A percentile compares a stretch with the other conserved stretches of the same genome.
These are phyloP conservation scores for Chrysomela aeneicollis DNA, from an alignment of 2,888 invertebrate genomes.

Conservation along the genomic window DNA sequence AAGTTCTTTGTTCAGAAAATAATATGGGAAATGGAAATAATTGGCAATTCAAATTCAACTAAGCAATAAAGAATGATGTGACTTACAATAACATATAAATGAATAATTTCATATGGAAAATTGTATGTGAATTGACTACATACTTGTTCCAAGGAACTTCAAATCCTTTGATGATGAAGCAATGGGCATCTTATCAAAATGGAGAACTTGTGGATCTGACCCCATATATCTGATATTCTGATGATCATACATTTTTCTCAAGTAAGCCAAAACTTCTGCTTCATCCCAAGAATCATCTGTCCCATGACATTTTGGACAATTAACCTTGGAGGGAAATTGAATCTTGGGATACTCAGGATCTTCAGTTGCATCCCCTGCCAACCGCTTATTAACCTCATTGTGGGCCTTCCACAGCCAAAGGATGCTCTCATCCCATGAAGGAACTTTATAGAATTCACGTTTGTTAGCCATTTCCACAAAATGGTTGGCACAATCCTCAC, in stretches of 20 bases:
- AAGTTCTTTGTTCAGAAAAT: too few species aligned
- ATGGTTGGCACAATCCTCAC: constrained; percentile 88
- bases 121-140: constrained; percentile 55
- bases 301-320: constrained; percentile 75
- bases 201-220: constrained; percentile 56
- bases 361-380: constrained; percentile 86
- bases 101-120: too few species aligned
- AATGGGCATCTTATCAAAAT: constrained; percentile 40
- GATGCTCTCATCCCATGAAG: constrained; percentile 76
- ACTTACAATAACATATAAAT: too few species aligned
- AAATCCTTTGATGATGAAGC: constrained; percentile 43
- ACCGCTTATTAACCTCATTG: constrained; percentile 88
- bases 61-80: too few species aligned
- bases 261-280: constrained; percentile 69
- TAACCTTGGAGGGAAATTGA: constrained; percentile 78
- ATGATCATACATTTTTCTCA: constrained; percentile 66
- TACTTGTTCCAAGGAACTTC: constrained; percentile 55
- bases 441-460: constrained; percentile 74
- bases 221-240: constrained; percentile 63
- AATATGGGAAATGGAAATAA: too few species aligned
- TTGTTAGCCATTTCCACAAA: constrained; percentile 85
- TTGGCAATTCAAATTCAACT: too few species aligned
- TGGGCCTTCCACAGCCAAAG: constrained; percentile 95
- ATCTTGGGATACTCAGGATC: constrained; percentile 90
- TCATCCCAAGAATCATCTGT: constrained; percentile 66